Base-by-base conservation (phyloP, 2,888 invertebrate species). In the Nebria salina region DNA sequence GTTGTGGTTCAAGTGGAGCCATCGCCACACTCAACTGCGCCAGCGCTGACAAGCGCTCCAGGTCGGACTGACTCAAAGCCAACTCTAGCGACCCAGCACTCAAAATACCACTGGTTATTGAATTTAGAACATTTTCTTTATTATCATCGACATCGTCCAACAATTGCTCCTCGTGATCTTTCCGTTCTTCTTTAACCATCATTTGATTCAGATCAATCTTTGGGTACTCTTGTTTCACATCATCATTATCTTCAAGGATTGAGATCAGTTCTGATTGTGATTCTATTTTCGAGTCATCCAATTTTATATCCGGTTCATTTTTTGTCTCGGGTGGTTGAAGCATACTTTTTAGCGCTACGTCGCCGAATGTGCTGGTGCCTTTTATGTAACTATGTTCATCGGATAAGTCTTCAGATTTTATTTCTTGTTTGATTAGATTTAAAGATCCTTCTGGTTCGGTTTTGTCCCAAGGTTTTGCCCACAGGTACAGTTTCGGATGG, bases 391-490 rank as follows among this genome's bases (percentile, higher is more conserved):
- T 80, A 13, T 75, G 80, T 70, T 80, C 80, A 7, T 74, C 75
- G 43, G 70, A n/a, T 1, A 75, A 66, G 13, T 54, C 54, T 13
- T 54, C 54, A 2, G 13, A 8, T n/a, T 70, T 70, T 70, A 85
- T 85, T 4, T 83, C 83, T 80, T 13, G 77, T 81, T 81, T 87
- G 86, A 2, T 9, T 80, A 20, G 76, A 82, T 80, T 80, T 81
- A 73, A 77, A 72, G 26, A 78, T 84, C 87, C 87, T 83, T 88
- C 87, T 4, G 88, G 87, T 75, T 88, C 82, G 74, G 86, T 84
- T 89, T 93, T 92, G 85, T 94, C 94, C 96, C 96, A 96, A 83
- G 94, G 94, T 85, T 95, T 95, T 0, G 96, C 95, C 96, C 96
- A 96, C 0, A 96, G 90, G 88, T 96, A 96, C 65, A 96, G 89